Evolutionary conservation across 37 sponge, comb jelly and placozoan species (phyloP).

Genomic region (Cladorhizidae sp.): DNA sequence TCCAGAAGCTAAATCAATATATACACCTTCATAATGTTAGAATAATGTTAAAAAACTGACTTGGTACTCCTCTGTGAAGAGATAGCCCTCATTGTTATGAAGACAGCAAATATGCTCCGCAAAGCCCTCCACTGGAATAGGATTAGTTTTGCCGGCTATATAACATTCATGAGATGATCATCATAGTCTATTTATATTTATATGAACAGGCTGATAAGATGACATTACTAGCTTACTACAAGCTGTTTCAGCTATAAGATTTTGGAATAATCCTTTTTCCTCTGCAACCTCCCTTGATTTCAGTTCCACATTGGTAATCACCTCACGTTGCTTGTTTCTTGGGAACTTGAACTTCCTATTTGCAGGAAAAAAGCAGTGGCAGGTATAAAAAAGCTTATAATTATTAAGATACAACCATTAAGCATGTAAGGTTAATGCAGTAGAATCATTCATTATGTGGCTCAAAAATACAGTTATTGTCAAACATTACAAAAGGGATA

Average conservation of each 20-base stretch:
- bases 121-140: slow-evolving; percentile 66
- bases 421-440: no score
- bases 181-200: neutral
- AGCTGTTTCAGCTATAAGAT: neutral
- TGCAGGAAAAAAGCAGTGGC: neutral
- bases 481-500: no score
- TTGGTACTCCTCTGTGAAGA: slow-evolving; percentile 82
- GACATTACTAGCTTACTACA: neutral
- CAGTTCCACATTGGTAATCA: neutral
- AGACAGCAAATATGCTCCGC: slow-evolving; percentile 62
- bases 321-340: neutral
- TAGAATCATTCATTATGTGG: no score
- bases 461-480: no score
- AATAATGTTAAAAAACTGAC: neutral
- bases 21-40: slow-evolving; percentile 16
- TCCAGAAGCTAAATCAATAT: slow-evolving; percentile 55
- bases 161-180: neutral
- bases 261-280: neutral
- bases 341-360: neutral
- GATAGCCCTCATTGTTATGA: slow-evolving; percentile 84
- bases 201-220: neutral
- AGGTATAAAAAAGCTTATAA: no score
- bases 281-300: neutral
- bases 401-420: no score
- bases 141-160: slow-evolving; percentile 41